These are phyloP conservation scores for Gadus chalcogrammus DNA, from an alignment of 2,113 vertebrate species.

Conservation along the genomic window DNA sequence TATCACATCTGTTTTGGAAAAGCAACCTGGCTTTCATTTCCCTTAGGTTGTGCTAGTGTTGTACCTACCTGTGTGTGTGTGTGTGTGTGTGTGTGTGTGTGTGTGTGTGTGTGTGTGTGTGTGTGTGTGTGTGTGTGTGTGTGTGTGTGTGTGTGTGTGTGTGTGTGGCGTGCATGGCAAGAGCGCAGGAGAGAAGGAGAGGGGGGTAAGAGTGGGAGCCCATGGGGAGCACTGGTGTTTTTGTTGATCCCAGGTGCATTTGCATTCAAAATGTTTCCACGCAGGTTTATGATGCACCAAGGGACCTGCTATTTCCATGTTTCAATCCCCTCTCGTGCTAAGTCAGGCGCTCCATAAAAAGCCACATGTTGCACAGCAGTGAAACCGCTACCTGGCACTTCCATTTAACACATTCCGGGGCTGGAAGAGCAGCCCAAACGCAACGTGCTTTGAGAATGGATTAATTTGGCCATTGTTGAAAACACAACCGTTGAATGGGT, in stretches of 20 bases:
- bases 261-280: constrained; percentile 67
- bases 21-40: constrained; percentile 59
- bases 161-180: too few relatives aligned
- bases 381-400: constrained; percentile 61
- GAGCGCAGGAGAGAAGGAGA: too few relatives aligned
- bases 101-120: too few relatives aligned
- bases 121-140: too few relatives aligned
- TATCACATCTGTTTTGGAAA: constrained; percentile 21
- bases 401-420: constrained; percentile 39
- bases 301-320: constrained; percentile 71
- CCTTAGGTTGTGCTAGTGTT: neutral
- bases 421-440: constrained; percentile 40
- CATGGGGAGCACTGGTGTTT: constrained; percentile 44
- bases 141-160: too few relatives aligned
- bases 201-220: neutral
- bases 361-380: constrained; percentile 67
- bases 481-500: neutral
- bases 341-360: constrained; percentile 67
- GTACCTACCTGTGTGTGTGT: constrained; percentile 17
- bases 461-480: constrained; percentile 27
- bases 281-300: constrained; percentile 65
- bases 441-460: constrained; percentile 23
- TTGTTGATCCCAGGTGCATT: constrained; percentile 67
- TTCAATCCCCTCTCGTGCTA: constrained; percentile 65
- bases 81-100: constrained; percentile 22